Percentiles rank a stretch among this genome's conserved stretches.
phyloP scores from a whole-genome alignment of 1,140 invertebrate species.

The Drosophila pruinosa region DNA sequence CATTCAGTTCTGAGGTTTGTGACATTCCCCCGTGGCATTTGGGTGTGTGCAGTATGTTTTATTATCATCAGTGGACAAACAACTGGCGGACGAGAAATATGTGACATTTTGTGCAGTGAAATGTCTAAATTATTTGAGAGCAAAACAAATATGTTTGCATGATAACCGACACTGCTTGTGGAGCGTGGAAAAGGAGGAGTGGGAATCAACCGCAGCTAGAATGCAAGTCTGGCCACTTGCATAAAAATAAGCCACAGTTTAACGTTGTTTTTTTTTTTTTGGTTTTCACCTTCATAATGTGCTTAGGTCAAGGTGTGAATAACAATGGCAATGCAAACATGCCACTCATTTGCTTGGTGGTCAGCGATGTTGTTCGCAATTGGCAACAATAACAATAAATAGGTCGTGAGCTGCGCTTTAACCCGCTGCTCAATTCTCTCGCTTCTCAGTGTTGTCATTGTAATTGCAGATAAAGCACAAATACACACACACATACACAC shows the following conservation, averaged over 20 bases:
- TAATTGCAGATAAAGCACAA: slow-evolving; percentile 68
- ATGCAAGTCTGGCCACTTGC: no score
- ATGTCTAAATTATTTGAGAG: slow-evolving; percentile 65
- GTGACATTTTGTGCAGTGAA: slow-evolving; percentile 19
- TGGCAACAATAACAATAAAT: slow-evolving; percentile 70
- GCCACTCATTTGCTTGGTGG: slow-evolving; percentile 47
- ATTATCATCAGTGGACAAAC: slow-evolving; percentile 32
- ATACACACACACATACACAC: slow-evolving; percentile 31
- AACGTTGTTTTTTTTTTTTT: slow-evolving; percentile 3
- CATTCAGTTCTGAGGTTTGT: slow-evolving; percentile 24
- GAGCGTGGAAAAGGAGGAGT: no score
- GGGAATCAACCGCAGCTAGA: no score
- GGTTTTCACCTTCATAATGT: slow-evolving; percentile 46
- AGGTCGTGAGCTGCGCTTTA: slow-evolving; percentile 24
- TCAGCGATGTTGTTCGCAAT: slow-evolving; percentile 39
- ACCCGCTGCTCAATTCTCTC: background rate
- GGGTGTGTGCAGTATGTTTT: slow-evolving; percentile 15
- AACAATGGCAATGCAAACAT: slow-evolving; percentile 29
- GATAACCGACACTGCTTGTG: background rate
- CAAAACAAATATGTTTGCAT: slow-evolving; percentile 45
- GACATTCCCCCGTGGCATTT: slow-evolving; percentile 1
- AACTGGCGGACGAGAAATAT: slow-evolving; percentile 17
- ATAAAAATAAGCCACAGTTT: no score
- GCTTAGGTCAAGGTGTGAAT: slow-evolving; percentile 24
- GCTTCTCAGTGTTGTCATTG: slow-evolving; percentile 43